Evolutionary conservation across 2,888 invertebrate genomes (phyloP), one percentile per base, ranked within the genome.

Genomic region (Euspilapteryx auroguttella): DNA sequence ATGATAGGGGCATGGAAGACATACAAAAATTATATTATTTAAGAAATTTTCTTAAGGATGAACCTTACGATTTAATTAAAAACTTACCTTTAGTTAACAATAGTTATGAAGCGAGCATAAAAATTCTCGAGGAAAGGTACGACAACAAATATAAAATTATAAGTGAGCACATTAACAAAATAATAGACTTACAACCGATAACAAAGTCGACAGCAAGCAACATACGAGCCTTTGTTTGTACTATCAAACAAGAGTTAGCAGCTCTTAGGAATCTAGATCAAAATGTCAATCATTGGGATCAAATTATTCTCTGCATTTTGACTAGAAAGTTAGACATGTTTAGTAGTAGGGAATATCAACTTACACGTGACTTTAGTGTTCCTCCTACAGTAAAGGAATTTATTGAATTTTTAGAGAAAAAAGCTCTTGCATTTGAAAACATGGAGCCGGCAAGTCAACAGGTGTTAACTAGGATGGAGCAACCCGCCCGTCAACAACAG

Each of bases 301-400:
- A 30, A 12, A 29, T 39, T 4, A 2, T 39, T 4, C n/a, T 36
- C 6, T 33, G 35, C 24, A 30, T 37, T 24, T 9, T 39, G 4
- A 23, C 27, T 12, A 33, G 38, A 4, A 37, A 38, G 34, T n/a
- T 38, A 32, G 37, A 37, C 23, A 7, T 6, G 6, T 30, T 27
- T 7, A 35, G 32, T 1, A 21, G 29, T n/a, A 14, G 33, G 4
- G 24, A 31, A 1, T 37, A 31, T 21, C 34, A 37, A 6, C 22
- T 35, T 2, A 34, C 33, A 21, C 14, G 37, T 1, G 31, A 34
- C 11, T n/a, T 5, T 4, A 23, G 10, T 4, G 11, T 4, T 9
- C 24, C 29, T 2, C 33, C 33, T 2, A 11, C 25, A 1, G 5
- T 33, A 1, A n/a, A 9, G 2, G 20, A 22, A 9, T 28, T 37